Base-by-base conservation (phyloP, 2,888 invertebrate genomes). In the Dromius quadrimaculatus region DNA sequence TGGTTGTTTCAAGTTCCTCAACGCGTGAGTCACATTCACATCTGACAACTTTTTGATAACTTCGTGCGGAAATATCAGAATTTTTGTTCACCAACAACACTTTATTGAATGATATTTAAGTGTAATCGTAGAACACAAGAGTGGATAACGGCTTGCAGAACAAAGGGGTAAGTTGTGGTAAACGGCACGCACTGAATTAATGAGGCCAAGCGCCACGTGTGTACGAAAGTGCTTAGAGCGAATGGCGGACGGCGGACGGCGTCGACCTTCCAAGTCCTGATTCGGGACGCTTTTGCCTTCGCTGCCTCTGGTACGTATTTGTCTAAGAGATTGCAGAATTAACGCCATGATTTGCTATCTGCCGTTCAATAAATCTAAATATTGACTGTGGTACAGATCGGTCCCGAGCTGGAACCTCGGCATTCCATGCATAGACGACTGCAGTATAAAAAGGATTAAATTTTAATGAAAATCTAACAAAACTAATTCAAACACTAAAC, bases 401-500 rank as follows among this genome's bases (percentile, higher is more conserved):
- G 62, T 20, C 13, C 38, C 59, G 43, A 41, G 41, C 64, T 11
- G 17, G 36, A 36, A 19, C 19, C 47, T 8, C n/a, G 32, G 28
- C 63, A 45, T 45, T 47, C 64, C 47, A 15, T n/a, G n/a, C n/a
- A n/a, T 15, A 63, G 32, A 34, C 38, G 69, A 61, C 71, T 71
- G 71, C 73, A 76, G 75, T 77, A 76, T 77, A 75, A 77, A 75
- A 75, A 74, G 77, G 77, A 77, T 77, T 77, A 77, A 76, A 76
- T 76, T 77, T 77, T 78, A 77, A 78, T 78, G 76, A 77, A 77
- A 78, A 76, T 77, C 76, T 76, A 77, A 77, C 76, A 77, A 73
- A 77, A 77, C 74, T 76, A 75, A 74, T 70, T 70, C 70, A 70
- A 62, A 70, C 62, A 62, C 70, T 70, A 62, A 70, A 70, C 68